Evolutionary conservation across 23 tunicate species (phyloP).

Genomic region (Aplidium turbinatum): DNA sequence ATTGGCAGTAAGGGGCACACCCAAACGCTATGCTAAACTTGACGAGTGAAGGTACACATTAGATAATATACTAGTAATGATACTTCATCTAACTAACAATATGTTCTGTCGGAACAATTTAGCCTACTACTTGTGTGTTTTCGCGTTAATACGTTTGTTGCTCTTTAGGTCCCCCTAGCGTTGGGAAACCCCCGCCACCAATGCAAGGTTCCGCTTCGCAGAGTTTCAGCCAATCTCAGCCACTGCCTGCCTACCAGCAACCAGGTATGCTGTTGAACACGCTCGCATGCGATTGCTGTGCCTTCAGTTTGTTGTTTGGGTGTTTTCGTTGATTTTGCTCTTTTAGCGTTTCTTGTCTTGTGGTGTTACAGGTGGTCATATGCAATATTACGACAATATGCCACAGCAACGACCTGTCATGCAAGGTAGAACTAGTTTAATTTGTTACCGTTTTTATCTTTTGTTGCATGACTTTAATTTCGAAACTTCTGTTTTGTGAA

Average conservation of each 20-base stretch:
- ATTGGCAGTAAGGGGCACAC: too few relatives aligned
- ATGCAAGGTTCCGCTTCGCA: constrained; percentile 1
- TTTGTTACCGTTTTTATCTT: too few relatives aligned
- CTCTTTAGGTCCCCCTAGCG: constrained; percentile 70
- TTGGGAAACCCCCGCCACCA: constrained; percentile 43
- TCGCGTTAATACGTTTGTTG: neutral
- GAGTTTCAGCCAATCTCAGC: constrained; percentile 18
- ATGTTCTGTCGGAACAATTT: too few relatives aligned
- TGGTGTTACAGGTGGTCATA: constrained; percentile 28
- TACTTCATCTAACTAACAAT: too few relatives aligned
- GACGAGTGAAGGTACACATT: too few relatives aligned
- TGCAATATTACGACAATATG: constrained; percentile 42
- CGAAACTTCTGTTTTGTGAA: neutral
- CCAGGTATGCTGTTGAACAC: constrained; percentile 20
- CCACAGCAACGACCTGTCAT: constrained; percentile 27
- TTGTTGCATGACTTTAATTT: neutral
- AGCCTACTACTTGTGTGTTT: too few relatives aligned
- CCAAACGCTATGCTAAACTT: too few relatives aligned
- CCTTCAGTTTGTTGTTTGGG: too few relatives aligned
- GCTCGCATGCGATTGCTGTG: neutral
- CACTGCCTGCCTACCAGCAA: constrained; percentile 36
- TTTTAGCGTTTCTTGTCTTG: neutral
- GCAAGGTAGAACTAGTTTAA: constrained; percentile 21
- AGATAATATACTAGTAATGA: too few relatives aligned
- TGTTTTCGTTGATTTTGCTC: too few relatives aligned